Base-by-base conservation (phyloP, 2,888 invertebrate species). In the Anthoptus insignis region DNA sequence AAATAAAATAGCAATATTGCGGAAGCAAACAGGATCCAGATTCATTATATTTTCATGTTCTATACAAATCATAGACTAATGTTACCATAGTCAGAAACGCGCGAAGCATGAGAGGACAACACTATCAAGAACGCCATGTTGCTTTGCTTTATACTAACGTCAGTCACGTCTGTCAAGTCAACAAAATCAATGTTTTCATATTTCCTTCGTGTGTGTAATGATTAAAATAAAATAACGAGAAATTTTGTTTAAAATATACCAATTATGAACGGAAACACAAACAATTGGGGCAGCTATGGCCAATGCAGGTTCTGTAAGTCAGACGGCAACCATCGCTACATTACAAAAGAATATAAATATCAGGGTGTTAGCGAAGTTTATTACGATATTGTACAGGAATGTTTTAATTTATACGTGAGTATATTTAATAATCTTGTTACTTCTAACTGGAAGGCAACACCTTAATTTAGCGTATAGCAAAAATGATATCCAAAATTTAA, bases 391-490 rank as follows among this genome's bases (percentile, higher is more conserved):
- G 81, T 90, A 39, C 73, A 77, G 69, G 88, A 89, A 68, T 84
- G 84, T 59, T 88, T 85, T 56, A 90, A 88, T 78, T 79, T 89
- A 75, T 81, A 80, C 57, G 90, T 90, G 73, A 84, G 89, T 83
- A 37, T 37, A 53, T 59, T 42, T 21, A 13, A 13, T 34, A 34
- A 34, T 27, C 27, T 5, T 27, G 27, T 27, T 27, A 27, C 27
- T 27, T 27, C 7, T 27, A 3, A 27, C 27, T 27, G 27, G 7
- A 27, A 27, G 7, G 27, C n/a, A n/a, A n/a, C n/a, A n/a, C n/a
- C n/a, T n/a, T n/a, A n/a, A n/a, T n/a, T n/a, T n/a, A n/a, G n/a
- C n/a, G n/a, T n/a, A n/a, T n/a, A n/a, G n/a, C n/a, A n/a, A n/a
- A n/a, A n/a, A n/a, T n/a, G n/a, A n/a, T n/a, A n/a, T n/a, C n/a